Evolutionary conservation across 1,140 invertebrate genomes (phyloP).

Genomic region (Asobara japonica): DNA sequence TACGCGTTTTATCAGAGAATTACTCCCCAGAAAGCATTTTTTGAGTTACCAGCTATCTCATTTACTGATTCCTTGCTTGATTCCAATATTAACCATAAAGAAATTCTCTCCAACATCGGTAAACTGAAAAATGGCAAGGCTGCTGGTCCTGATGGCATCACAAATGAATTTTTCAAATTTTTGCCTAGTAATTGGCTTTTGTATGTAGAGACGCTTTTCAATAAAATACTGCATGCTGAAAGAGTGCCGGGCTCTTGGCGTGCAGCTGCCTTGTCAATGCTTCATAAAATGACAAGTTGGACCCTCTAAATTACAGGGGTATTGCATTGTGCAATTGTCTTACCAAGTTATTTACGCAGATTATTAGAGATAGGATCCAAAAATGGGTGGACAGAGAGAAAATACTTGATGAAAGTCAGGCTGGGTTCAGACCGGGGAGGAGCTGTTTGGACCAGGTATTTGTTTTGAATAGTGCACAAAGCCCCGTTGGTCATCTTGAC

Average conservation of each 20-base stretch:
- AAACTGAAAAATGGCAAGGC: constrained; percentile 31
- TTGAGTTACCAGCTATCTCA: too few relatives aligned
- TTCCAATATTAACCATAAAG: not conserved
- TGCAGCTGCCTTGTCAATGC: not conserved
- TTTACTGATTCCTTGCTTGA: not conserved
- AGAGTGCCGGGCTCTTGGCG: not conserved
- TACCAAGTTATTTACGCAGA: constrained; percentile 37
- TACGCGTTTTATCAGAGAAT: too few relatives aligned
- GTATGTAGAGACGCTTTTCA: not conserved
- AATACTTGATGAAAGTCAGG: constrained; percentile 37
- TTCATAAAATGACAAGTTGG: too few relatives aligned
- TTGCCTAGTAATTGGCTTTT: constrained; percentile 13
- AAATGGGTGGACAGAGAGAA: constrained; percentile 18
- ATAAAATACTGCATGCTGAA: not conserved
- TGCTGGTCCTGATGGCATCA: constrained; percentile 32
- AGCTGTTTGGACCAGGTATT: too few relatives aligned
- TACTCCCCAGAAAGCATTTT: too few relatives aligned
- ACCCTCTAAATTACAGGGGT: too few relatives aligned
- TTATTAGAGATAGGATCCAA: too few relatives aligned
- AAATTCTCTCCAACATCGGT: not conserved
- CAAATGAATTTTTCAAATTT: constrained; percentile 34
- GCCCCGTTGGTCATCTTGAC: too few relatives aligned
- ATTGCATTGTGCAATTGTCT: constrained; percentile 25
- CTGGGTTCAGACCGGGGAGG: constrained; percentile 37
- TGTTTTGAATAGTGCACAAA: too few relatives aligned